A percentile compares a stretch with the other conserved stretches of the same genome.
Evolutionary conservation across 2,888 invertebrate genomes (phyloP).

Genomic region (Sialis fuliginosa): DNA sequence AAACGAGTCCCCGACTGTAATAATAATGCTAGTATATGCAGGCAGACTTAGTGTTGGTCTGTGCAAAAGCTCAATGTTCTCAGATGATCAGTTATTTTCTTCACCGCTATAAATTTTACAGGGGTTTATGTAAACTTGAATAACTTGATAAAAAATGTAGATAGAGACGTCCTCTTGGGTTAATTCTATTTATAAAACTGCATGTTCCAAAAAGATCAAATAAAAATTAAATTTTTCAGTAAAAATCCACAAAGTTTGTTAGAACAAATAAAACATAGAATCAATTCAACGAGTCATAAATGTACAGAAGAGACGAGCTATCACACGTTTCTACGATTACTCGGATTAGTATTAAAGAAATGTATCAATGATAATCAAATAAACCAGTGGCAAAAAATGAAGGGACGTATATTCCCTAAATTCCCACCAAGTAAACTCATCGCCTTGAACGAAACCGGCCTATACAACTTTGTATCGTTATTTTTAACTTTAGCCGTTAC

Average conservation of each 20-base stretch:
- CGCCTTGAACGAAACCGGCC: slow-evolving; percentile 32
- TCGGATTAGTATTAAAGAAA: slow-evolving; percentile 11
- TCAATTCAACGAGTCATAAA: slow-evolving; percentile 13
- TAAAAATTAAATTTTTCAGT: slow-evolving; percentile 9
- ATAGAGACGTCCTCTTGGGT: no score
- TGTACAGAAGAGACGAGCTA: slow-evolving; percentile 16
- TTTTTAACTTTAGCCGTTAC: slow-evolving; percentile 26
- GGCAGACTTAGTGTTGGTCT: no score
- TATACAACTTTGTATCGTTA: slow-evolving; percentile 32
- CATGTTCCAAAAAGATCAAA: slow-evolving; percentile 2
- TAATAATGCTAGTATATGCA: no score
- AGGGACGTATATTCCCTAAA: slow-evolving; percentile 35
- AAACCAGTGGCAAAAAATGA: slow-evolving; percentile 10
- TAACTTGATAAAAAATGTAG: no score
- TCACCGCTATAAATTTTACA: no score
- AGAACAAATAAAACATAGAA: slow-evolving; percentile 7
- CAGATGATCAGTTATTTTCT: no score
- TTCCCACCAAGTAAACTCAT: slow-evolving; percentile 35
- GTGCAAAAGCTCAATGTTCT: no score
- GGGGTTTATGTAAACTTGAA: no score
- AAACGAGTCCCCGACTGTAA: no score
- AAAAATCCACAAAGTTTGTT: slow-evolving; percentile 18
- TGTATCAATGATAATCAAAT: slow-evolving; percentile 8
- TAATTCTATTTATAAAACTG: slow-evolving; percentile 1
- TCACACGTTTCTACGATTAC: slow-evolving; percentile 11